Conservation (phyloP, 2,113 vertebrate species). For the Plectropomus leopardus region DNA sequence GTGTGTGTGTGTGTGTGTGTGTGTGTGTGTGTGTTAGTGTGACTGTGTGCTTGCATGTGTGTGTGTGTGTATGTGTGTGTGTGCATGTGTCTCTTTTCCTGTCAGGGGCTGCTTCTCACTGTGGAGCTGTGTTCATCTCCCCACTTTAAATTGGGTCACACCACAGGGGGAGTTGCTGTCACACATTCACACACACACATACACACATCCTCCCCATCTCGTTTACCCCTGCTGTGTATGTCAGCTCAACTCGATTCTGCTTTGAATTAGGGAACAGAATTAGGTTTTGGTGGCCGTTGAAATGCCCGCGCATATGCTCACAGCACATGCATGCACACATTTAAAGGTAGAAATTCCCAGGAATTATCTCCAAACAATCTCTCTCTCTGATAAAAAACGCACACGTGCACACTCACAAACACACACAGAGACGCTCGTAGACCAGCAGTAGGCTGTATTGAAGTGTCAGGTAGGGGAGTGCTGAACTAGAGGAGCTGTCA, state of each 20-base stretch:
- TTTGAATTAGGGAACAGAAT: slow-evolving; percentile 79
- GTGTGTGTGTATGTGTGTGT: neutral
- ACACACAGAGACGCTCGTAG: slow-evolving; percentile 28
- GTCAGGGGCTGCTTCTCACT: slow-evolving; percentile 68
- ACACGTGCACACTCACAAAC: slow-evolving; percentile 18
- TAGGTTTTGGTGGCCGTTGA: slow-evolving; percentile 66
- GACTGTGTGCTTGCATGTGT: slow-evolving; percentile 3
- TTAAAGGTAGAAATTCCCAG: slow-evolving; percentile 40
- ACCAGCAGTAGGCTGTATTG: slow-evolving; percentile 58
- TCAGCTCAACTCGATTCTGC: slow-evolving; percentile 73
- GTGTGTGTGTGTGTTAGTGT: no score
- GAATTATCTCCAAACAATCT: slow-evolving; percentile 43
- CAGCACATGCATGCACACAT: neutral
- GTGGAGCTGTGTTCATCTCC: slow-evolving; percentile 76
- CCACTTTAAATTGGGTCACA: slow-evolving; percentile 83
- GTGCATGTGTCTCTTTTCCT: slow-evolving; percentile 57
- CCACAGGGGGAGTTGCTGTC: slow-evolving; percentile 78
- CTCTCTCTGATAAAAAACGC: slow-evolving; percentile 14
- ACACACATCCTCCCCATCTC: slow-evolving; percentile 25
- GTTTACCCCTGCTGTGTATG: slow-evolving; percentile 68
- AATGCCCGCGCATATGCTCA: slow-evolving; percentile 22
- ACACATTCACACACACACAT: slow-evolving; percentile 45
- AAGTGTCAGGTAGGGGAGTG: slow-evolving; percentile 73
- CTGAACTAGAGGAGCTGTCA: slow-evolving; percentile 75
- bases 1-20: no score